Evolutionary conservation across 2,113 vertebrate genomes (phyloP).

Genomic region (Pungitius pungitius): DNA sequence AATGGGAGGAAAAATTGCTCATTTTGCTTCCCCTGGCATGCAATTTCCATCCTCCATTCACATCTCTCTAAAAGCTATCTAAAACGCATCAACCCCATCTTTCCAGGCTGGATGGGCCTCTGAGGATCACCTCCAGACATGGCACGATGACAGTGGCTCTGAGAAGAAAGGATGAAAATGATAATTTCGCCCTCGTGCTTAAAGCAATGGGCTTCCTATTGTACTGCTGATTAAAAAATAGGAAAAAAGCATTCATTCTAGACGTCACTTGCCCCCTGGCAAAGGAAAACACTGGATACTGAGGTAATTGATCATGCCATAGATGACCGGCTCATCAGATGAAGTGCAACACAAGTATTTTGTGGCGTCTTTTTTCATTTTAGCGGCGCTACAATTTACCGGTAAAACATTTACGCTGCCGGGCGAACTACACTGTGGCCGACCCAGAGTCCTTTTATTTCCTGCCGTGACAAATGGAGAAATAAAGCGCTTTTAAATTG

Average conservation of each 20-base stretch:
- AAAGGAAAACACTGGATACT: slow-evolving; percentile 49
- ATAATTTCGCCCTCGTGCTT: slow-evolving; percentile 52
- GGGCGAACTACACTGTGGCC: slow-evolving; percentile 14
- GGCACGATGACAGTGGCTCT: slow-evolving; percentile 21
- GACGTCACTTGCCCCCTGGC: slow-evolving; percentile 31
- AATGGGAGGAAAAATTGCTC: slow-evolving; percentile 69
- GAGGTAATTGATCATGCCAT: slow-evolving; percentile 64
- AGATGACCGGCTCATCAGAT: slow-evolving; percentile 58
- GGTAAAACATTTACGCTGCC: slow-evolving; percentile 39
- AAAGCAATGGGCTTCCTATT: slow-evolving; percentile 36
- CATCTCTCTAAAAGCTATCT: slow-evolving; percentile 61
- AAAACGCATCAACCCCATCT: slow-evolving; percentile 72
- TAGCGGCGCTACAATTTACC: slow-evolving; percentile 63
- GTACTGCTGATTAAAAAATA: slow-evolving; percentile 49
- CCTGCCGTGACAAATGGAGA: slow-evolving; percentile 47
- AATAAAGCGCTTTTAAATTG: slow-evolving; percentile 52
- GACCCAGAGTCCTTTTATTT: slow-evolving; percentile 46
- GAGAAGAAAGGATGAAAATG: slow-evolving; percentile 56
- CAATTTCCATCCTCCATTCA: slow-evolving; percentile 63
- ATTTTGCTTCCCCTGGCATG: slow-evolving; percentile 66
- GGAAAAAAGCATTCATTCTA: slow-evolving; percentile 20
- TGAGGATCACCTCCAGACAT: slow-evolving; percentile 67
- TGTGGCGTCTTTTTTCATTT: slow-evolving; percentile 55
- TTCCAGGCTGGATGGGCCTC: slow-evolving; percentile 50
- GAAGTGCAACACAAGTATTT: slow-evolving; percentile 51